These are phyloP conservation scores for Alethe diademata DNA, from an alignment of 2,113 vertebrate genomes.

Conservation along the genomic window DNA sequence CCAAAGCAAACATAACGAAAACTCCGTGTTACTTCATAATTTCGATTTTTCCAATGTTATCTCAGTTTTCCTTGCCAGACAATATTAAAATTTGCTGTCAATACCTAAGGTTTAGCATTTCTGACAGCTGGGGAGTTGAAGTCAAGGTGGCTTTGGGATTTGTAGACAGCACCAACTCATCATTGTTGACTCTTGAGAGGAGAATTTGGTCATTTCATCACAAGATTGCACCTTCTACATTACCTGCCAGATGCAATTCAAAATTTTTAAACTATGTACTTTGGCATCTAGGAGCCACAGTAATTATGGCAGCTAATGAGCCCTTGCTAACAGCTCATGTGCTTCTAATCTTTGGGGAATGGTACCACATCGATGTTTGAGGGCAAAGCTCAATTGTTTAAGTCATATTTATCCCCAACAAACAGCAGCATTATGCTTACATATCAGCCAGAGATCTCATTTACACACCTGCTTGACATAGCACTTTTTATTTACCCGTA, in stretches of 20 bases:
- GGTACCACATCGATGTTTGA: background rate
- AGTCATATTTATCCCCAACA: background rate
- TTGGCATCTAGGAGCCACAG: background rate
- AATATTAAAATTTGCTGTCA: background rate
- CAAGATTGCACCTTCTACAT: background rate
- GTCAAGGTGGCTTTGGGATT: background rate
- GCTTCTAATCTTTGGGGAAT: background rate
- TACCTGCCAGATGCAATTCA: background rate
- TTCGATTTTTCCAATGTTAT: background rate
- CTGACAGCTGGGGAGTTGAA: background rate
- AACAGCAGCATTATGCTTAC: background rate
- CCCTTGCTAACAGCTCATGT: background rate
- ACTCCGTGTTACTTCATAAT: background rate
- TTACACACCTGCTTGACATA: background rate
- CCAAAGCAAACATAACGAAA: background rate
- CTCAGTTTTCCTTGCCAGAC: background rate
- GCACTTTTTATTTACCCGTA: background rate
- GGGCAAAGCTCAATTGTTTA: background rate
- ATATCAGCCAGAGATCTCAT: background rate
- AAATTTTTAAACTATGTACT: background rate
- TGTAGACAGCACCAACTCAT: background rate
- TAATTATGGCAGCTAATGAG: background rate
- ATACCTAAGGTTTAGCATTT: background rate
- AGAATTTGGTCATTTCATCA: background rate
- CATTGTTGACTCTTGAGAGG: background rate